Evolutionary conservation across 92 coral and sea anemone species (phyloP).

Genomic region (Porites rus): DNA sequence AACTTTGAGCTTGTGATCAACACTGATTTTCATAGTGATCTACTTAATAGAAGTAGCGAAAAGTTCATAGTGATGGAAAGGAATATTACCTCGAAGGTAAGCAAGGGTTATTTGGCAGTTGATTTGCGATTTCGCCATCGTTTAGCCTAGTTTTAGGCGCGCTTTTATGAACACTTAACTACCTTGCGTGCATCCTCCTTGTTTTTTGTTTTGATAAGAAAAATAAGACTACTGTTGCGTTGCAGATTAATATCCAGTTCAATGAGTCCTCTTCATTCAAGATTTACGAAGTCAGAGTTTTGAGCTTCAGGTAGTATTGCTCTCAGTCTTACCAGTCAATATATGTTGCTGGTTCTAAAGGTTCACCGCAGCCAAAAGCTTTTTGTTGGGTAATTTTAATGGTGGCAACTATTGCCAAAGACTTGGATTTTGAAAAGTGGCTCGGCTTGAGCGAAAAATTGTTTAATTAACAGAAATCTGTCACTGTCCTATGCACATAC

Average conservation of each 20-base stretch:
- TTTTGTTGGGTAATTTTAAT: neutral
- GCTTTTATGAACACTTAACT: too few relatives aligned
- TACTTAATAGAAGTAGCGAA: neutral
- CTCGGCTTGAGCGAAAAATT: too few relatives aligned
- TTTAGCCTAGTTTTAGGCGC: neutral
- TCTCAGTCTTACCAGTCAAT: neutral
- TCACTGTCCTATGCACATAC: too few relatives aligned
- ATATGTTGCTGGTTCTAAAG: neutral
- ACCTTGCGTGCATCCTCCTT: neutral
- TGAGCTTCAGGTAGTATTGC: neutral
- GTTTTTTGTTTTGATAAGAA: too few relatives aligned
- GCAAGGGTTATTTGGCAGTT: neutral
- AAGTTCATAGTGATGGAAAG: neutral
- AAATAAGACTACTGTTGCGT: neutral
- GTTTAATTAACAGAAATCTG: too few relatives aligned
- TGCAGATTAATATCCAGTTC: neutral
- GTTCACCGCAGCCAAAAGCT: neutral
- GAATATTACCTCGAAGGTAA: neutral
- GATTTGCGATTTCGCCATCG: neutral
- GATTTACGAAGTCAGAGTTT: conserved; percentile 6
- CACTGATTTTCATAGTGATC: neutral
- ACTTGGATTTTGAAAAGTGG: too few relatives aligned
- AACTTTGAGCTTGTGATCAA: neutral
- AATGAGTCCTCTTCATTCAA: conserved; percentile 13
- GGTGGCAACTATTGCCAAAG: too few relatives aligned